These are phyloP conservation scores for Eupithecia pulchellata DNA, from an alignment of 2,888 invertebrate genomes.

Conservation along the genomic window DNA sequence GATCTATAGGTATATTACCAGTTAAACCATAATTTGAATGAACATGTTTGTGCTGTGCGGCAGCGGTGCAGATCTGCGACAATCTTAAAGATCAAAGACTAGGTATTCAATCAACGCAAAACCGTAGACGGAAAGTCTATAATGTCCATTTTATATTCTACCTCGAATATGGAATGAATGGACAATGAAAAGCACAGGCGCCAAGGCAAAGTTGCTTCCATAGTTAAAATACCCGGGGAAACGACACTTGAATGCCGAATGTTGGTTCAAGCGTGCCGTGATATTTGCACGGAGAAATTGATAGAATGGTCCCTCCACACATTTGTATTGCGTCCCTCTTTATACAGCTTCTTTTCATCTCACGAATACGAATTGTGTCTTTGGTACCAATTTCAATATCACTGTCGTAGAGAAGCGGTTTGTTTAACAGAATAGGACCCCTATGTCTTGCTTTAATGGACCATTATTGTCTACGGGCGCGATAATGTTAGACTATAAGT, in stretches of 20 bases:
- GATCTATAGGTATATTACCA: no score
- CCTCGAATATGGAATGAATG: neutral
- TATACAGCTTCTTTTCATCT: neutral
- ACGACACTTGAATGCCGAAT: no score
- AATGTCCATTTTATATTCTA: neutral
- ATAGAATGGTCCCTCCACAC: neutral
- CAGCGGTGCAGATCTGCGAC: neutral
- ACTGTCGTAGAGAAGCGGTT: no score
- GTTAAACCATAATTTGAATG: neutral
- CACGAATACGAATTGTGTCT: no score
- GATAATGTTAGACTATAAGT: no score
- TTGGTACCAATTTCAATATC: no score
- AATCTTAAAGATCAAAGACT: neutral
- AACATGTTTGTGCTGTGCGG: neutral
- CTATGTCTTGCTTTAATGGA: neutral
- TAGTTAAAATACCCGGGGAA: neutral
- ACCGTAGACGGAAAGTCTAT: neutral
- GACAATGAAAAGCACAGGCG: neutral
- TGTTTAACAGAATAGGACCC: neutral
- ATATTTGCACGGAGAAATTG: no score
- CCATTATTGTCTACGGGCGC: neutral
- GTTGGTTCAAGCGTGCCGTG: no score
- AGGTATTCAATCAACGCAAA: neutral
- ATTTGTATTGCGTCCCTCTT: no score
- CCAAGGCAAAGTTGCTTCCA: neutral